Conservation (phyloP, 2,888 invertebrate species). For the Hydrotaea diabolus region DNA sequence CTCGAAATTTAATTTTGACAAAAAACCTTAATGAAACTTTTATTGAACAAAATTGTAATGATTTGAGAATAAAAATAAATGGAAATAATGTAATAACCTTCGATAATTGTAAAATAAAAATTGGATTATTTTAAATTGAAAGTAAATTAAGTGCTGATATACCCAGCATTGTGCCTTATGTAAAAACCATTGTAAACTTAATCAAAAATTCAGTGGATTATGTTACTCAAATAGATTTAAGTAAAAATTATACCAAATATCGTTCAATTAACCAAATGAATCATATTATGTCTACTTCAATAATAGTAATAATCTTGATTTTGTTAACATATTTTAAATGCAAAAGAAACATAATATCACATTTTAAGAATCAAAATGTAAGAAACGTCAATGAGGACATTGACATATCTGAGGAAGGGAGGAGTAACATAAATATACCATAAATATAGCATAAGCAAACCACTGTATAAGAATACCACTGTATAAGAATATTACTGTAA, state of each 20-base stretch:
- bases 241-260: constrained; percentile 25
- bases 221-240: constrained; percentile 27
- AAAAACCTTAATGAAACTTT: too few species aligned
- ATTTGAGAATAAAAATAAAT: constrained; percentile 34
- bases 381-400: too few species aligned
- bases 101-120: constrained; percentile 32
- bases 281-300: constrained; percentile 19
- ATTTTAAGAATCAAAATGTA: too few species aligned
- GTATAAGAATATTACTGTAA: too few species aligned
- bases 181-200: constrained; percentile 34
- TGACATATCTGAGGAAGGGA: too few species aligned
- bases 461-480: too few species aligned
- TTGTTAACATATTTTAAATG: too few species aligned
- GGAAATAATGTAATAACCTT: constrained; percentile 33
- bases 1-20: constrained; percentile 21
- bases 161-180: constrained; percentile 30
- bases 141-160: constrained; percentile 24
- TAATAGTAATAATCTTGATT: too few species aligned
- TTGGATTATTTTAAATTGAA: constrained; percentile 25
- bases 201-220: constrained; percentile 34
- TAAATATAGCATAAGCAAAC: too few species aligned
- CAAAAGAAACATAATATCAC: too few species aligned
- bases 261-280: not conserved
- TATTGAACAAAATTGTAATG: constrained; percentile 40
- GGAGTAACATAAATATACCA: too few species aligned